These are phyloP conservation scores for Agrochola macilenta DNA, from an alignment of 2,888 invertebrate species.

Conservation along the genomic window DNA sequence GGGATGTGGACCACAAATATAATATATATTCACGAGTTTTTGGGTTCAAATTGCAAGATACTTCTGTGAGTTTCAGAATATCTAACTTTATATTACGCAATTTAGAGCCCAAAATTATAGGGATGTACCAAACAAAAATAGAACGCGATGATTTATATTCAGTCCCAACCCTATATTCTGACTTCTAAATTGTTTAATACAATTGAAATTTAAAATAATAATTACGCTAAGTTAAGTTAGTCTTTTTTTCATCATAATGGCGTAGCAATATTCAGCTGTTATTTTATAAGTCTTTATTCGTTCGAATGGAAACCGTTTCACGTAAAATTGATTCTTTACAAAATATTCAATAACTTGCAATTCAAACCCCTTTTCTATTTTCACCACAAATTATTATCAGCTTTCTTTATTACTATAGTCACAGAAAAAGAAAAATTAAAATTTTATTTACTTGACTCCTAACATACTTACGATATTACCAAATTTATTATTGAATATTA, in stretches of 20 bases:
- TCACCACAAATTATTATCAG: conserved; percentile 49
- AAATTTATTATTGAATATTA: conserved; percentile 74
- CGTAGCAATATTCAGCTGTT: conserved; percentile 39
- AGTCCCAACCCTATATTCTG: not conserved
- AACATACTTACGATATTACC: conserved; percentile 68
- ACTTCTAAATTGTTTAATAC: conserved; percentile 11
- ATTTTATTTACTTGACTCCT: conserved; percentile 67
- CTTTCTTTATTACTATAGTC: conserved; percentile 34
- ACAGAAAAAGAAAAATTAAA: conserved; percentile 51
- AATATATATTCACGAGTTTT: conserved; percentile 44
- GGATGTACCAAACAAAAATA: not conserved
- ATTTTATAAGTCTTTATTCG: conserved; percentile 40
- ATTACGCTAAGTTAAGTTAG: conserved; percentile 36
- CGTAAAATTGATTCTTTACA: conserved; percentile 14
- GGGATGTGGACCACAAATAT: conserved; percentile 69
- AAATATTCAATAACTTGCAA: conserved; percentile 42
- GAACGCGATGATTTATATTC: conserved; percentile 1
- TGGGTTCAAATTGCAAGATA: conserved; percentile 45
- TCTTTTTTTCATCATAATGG: conserved; percentile 22
- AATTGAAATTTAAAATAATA: conserved; percentile 21
- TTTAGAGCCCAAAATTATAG: not conserved
- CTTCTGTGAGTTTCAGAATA: conserved; percentile 27
- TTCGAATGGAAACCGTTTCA: conserved; percentile 30
- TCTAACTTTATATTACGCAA: conserved; percentile 18
- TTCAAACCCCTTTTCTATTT: conserved; percentile 11